Base-by-base conservation (phyloP, 2,113 vertebrate species). In the Hippocampus mohnikei region DNA sequence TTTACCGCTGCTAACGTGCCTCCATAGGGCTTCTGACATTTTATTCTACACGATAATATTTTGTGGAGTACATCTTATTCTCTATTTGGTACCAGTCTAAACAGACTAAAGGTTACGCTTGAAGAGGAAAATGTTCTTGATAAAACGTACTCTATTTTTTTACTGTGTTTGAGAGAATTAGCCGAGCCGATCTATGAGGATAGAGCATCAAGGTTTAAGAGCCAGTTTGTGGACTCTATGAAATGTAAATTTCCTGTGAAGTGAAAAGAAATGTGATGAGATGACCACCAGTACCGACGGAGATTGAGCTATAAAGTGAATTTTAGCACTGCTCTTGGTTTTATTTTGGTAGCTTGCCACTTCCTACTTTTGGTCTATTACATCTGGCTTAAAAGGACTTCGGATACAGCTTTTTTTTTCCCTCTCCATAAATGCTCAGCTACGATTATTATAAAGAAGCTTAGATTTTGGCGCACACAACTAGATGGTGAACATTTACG, bases 1-100 rank as follows among this genome's bases (percentile, higher is more conserved):
- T 87, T 87, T 88, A 82, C 85, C 63, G 40, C 21, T 76, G 72
- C 76, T 82, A 81, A 73, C 85, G 69, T 66, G 72, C 82, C 77
- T 74, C 81, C 76, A 77, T 84, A 80, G 80, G 75, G 66, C 70
- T 23, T 72, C 79, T 77, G 74, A 44, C 76, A 77, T 78, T 69
- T 74, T 33, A 25, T 69, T 27, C 23, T 11, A 25, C 29, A 33
- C 29, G 29, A 33, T 33, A 33, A 33, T 33, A 33, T 33, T 33
- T 33, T 33, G 29, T 33, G 29, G 29, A 33, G 29, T 33, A 33
- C 29, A 33, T 33, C 3, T 33, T 33, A 33, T 3, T 33, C 3
- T 33, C 29, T 33, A 33, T 33, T 33, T 33, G 29, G 29, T 33
- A 3, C 29, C 29, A 33, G 29, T 33, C 29, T 33, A 33, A 33